A percentile compares a stretch with the other conserved stretches of the same genome.
Conservation (phyloP, 2,888 invertebrate genomes). For the Pristionchus fissidentatus region DNA sequence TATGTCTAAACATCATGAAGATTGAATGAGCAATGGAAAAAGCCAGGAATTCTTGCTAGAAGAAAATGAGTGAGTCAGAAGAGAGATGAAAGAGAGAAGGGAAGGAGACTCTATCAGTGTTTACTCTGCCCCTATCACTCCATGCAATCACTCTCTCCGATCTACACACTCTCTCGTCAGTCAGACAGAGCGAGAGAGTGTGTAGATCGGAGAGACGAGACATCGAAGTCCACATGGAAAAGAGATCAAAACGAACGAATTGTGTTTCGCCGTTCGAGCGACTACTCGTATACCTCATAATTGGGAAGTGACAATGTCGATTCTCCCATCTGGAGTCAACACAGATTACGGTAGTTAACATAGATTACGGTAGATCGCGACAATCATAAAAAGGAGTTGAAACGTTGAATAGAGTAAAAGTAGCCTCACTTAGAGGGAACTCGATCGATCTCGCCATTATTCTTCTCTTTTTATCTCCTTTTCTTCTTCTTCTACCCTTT, state of each 20-base stretch:
- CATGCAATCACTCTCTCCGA: not conserved
- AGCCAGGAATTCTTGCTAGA: not conserved
- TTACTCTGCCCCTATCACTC: conserved; percentile 15
- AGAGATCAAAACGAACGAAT: no score
- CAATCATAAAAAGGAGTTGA: not conserved
- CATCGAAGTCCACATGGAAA: not conserved
- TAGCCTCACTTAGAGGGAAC: conserved; percentile 2
- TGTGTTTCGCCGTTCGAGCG: not conserved
- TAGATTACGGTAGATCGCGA: not conserved
- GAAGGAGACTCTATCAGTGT: conserved; percentile 13
- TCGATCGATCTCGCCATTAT: not conserved
- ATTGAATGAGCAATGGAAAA: not conserved
- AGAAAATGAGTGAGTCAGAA: not conserved
- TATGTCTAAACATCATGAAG: not conserved
- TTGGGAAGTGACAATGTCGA: not conserved
- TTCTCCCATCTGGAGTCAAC: conserved; percentile 1
- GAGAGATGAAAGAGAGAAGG: not conserved
- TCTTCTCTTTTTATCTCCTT: not conserved
- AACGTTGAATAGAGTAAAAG: conserved; percentile 6
- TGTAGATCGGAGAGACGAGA: not conserved
- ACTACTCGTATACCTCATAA: conserved; percentile 5
- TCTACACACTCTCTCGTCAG: not conserved
- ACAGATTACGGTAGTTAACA: not conserved
- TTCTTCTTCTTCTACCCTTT: conserved; percentile 2
- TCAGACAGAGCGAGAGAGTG: no score